These are phyloP conservation scores for Periphyllus acericola DNA, from an alignment of 2,888 invertebrate genomes.

Conservation along the genomic window DNA sequence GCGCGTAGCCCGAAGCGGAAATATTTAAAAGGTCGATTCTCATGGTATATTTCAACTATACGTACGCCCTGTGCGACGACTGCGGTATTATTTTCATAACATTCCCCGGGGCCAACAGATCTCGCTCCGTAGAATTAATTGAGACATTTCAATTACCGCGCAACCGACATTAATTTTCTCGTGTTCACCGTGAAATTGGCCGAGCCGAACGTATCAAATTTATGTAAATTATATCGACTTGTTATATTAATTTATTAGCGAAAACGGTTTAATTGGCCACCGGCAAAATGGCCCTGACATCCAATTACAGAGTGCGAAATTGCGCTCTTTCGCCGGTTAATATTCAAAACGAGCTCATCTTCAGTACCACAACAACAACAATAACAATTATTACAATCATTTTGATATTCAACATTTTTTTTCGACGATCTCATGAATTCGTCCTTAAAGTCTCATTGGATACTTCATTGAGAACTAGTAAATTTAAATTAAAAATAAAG, in stretches of 20 bases:
- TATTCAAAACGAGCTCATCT: constrained; percentile 3
- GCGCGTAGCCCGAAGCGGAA: background rate
- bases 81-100: background rate
- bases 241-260: constrained; percentile 26
- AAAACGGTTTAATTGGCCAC: constrained; percentile 44
- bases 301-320: constrained; percentile 40
- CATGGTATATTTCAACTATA: background rate
- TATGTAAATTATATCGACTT: constrained; percentile 48
- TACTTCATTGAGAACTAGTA: too few relatives aligned
- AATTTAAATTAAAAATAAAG: too few relatives aligned
- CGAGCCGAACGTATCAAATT: constrained; percentile 31
- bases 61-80: background rate
- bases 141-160: constrained; percentile 42
- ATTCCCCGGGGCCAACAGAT: background rate
- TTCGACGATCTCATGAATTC: background rate
- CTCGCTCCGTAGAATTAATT: constrained; percentile 17
- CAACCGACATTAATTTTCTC: constrained; percentile 41
- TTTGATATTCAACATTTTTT: background rate
- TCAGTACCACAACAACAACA: background rate
- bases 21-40: background rate
- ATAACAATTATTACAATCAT: background rate
- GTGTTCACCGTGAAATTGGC: constrained; percentile 40
- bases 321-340: constrained; percentile 3
- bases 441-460: background rate
- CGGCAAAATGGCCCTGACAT: constrained; percentile 11